phyloP scores from a whole-genome alignment of 2,113 vertebrate species.

The Phylloscopus trochiloides region DNA sequence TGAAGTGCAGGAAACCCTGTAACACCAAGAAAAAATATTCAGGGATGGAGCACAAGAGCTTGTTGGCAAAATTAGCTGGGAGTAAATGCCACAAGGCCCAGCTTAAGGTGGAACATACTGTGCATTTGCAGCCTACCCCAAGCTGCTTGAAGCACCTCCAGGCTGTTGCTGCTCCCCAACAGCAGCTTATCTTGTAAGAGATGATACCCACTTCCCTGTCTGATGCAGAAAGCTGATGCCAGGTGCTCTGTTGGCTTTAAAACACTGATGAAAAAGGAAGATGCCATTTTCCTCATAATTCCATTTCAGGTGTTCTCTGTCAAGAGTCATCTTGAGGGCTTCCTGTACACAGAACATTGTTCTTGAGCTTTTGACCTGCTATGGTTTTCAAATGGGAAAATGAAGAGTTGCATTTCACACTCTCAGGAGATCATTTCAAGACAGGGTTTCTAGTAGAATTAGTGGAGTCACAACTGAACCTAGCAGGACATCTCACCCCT shows the following conservation, averaged over 20 bases:
- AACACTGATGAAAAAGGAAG: not conserved
- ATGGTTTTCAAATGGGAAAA: not conserved
- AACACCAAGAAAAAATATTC: not conserved
- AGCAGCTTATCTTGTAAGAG: not conserved
- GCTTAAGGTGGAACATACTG: not conserved
- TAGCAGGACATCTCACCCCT: not conserved
- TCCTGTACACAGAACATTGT: not conserved
- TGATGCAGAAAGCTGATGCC: not conserved
- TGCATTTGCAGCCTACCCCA: rapidly evolving
- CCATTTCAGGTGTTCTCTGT: not conserved
- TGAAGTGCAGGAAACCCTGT: not conserved
- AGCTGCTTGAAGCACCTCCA: not conserved
- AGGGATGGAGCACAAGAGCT: not conserved
- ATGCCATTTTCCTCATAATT: not conserved
- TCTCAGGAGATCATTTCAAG: not conserved
- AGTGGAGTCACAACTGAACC: not conserved
- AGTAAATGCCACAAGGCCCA: not conserved
- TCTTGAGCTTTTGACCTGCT: not conserved
- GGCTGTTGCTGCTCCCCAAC: not conserved
- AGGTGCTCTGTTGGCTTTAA: not conserved
- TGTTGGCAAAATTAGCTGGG: not conserved
- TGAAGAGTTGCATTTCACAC: not conserved
- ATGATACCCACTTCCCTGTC: not conserved
- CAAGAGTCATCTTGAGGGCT: not conserved
- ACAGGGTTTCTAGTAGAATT: not conserved